Base-by-base conservation (phyloP, 1,140 invertebrate species). In the Heliothis subflexa region DNA sequence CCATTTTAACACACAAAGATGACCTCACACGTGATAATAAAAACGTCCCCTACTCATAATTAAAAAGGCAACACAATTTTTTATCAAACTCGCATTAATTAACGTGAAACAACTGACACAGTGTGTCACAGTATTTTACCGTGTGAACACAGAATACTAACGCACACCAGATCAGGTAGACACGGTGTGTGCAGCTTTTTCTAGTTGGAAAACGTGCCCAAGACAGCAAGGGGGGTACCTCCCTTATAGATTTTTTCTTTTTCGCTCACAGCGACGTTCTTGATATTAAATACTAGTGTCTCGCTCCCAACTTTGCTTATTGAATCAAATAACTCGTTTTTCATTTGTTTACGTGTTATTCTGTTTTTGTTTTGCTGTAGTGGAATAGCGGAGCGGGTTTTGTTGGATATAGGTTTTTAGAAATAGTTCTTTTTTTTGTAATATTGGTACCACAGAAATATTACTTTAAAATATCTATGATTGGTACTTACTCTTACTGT, bases 211-310 rank as follows among this genome's bases (percentile, higher is more conserved):
- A 75, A 75, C 72, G 59, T 47, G 14, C 5, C 45, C 18, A 62
- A 62, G 72, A 75, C 49, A 52, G 74, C 54, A 33, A n/a, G 62
- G 78, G 72, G 45, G 13, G 21, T 49, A 62, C 18, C 54, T 25
- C 72, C 72, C 80, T 78, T 86, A 86, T 86, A 84, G 85, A 86
- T 86, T 86, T 86, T n/a, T 86, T 86, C 81, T 86, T 86, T 86
- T 83, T 86, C 47, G 33, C 83, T 75, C 68, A 33, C 50, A 49
- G 64, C 72, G 62, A 62, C 66, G 73, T 78, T 80, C 80, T 76
- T 62, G 78, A 81, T 85, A 81, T 80, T 83, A 80, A 83, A 66
- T 47, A 83, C 81, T 85, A 85, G 78, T 76, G 33, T 68, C 61
- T 45, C 49, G n/a, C 70, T 54, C 54, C 45, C 33, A 40, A 50